Evolutionary conservation across 2,113 vertebrate species (phyloP).

Genomic region (Hippocampus guttulatus): DNA sequence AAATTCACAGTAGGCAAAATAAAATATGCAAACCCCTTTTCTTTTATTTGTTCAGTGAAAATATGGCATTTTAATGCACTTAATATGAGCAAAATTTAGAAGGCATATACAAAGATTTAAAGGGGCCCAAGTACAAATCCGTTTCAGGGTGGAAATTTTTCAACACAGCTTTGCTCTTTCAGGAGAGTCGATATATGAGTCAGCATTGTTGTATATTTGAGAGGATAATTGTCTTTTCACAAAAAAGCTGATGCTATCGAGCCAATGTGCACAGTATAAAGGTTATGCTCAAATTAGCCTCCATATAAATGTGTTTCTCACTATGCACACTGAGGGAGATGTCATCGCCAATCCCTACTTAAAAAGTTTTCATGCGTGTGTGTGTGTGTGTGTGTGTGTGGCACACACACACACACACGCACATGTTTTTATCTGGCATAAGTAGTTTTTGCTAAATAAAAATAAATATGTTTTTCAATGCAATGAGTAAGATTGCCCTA

Average conservation of each 20-base stretch:
- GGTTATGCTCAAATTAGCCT: conserved; percentile 61
- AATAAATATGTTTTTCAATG: no score
- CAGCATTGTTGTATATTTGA: conserved; percentile 36
- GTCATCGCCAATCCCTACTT: conserved; percentile 51
- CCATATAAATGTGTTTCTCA: conserved; percentile 55
- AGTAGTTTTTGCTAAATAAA: no score
- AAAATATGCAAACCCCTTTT: no score
- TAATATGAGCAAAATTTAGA: no score
- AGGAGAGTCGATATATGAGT: neutral
- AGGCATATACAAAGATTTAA: no score
- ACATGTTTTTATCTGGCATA: neutral
- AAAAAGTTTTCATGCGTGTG: conserved; percentile 5
- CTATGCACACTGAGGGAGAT: conserved; percentile 49
- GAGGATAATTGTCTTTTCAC: conserved; percentile 67
- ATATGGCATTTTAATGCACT: no score
- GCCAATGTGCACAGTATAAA: conserved; percentile 36
- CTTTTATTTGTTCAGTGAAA: no score
- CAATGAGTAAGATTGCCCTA: no score
- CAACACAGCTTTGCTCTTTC: conserved; percentile 11
- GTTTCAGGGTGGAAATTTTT: neutral
- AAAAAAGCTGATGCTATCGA: conserved; percentile 62
- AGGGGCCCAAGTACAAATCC: no score
- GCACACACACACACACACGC: conserved; percentile 7
- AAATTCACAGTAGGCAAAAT: no score
- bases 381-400: conserved; percentile 6